phyloP scores from a whole-genome alignment of 2,797 vertebrate genomes.

The Calcarius lapponicus region DNA sequence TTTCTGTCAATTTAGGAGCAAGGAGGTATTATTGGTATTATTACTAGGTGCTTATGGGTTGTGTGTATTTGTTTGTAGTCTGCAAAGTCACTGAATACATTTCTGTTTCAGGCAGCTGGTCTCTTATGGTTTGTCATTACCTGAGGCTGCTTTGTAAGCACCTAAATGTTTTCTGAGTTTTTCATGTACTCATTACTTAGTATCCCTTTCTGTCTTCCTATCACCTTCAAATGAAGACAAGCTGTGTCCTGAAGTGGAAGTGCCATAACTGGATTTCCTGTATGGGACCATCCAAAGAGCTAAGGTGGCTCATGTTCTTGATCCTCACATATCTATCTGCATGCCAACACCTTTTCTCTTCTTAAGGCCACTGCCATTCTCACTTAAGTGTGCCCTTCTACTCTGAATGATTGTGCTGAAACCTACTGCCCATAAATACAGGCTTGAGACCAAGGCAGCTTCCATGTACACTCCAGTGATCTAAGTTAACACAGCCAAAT shows the following conservation, averaged over 20 bases:
- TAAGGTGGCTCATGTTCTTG: neutral
- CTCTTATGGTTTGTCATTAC: neutral
- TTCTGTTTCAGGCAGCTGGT: neutral
- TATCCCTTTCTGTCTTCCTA: neutral
- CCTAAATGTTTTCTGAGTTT: neutral
- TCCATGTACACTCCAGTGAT: neutral
- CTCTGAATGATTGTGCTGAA: neutral
- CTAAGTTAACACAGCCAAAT: neutral
- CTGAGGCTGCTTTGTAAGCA: neutral
- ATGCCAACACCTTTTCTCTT: neutral
- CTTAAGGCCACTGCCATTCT: neutral
- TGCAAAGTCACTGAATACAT: neutral
- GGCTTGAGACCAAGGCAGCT: neutral
- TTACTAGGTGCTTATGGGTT: neutral
- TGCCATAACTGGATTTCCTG: neutral
- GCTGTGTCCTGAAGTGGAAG: neutral
- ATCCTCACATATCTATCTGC: neutral
- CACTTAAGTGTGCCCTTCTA: neutral
- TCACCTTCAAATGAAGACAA: neutral
- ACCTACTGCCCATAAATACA: neutral
- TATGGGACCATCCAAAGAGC: neutral
- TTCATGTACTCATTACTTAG: neutral
- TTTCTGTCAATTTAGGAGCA: neutral
- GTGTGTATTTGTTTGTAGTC: neutral
- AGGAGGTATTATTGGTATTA: neutral